Conservation (phyloP, 1,140 invertebrate genomes). For the Nylanderia fulva region DNA sequence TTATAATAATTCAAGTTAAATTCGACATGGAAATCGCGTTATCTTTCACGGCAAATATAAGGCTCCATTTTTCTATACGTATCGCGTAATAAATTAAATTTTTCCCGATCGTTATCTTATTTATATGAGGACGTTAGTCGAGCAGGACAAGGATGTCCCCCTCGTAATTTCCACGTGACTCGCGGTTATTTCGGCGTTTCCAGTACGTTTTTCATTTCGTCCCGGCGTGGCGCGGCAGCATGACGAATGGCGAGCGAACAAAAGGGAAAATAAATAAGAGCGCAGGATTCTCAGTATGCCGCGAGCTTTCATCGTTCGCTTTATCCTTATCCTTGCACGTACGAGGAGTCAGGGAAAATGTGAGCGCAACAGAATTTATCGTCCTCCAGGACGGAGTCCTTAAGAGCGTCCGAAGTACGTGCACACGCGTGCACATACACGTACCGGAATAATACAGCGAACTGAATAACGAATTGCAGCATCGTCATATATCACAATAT, state of each 20-base stretch:
- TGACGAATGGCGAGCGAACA: constrained; percentile 44
- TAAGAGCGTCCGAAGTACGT: constrained; percentile 62
- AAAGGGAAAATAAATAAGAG: constrained; percentile 66
- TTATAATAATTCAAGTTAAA: neutral
- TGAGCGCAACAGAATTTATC: constrained; percentile 74
- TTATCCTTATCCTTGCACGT: constrained; percentile 73
- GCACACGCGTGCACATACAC: constrained; percentile 31
- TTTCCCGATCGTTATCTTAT: neutral
- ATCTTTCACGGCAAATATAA: neutral
- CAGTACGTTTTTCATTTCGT: constrained; percentile 43
- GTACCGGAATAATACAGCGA: constrained; percentile 44
- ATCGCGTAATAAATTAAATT: neutral
- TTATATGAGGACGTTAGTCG: too few relatives aligned
- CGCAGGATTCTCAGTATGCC: constrained; percentile 43
- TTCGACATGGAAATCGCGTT: neutral
- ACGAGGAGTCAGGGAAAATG: constrained; percentile 62
- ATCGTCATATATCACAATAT: constrained; percentile 48
- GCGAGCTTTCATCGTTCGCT: constrained; percentile 74
- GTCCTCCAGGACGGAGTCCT: constrained; percentile 65
- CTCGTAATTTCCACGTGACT: constrained; percentile 24
- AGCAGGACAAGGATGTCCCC: neutral
- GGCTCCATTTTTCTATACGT: neutral
- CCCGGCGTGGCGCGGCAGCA: constrained; percentile 2
- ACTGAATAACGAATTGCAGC: constrained; percentile 55
- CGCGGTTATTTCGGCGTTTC: constrained; percentile 25